Percentiles rank a stretch among this genome's conserved stretches.
Conservation (phyloP, 2,797 vertebrate genomes). For the Philypnodon macrostomus region DNA sequence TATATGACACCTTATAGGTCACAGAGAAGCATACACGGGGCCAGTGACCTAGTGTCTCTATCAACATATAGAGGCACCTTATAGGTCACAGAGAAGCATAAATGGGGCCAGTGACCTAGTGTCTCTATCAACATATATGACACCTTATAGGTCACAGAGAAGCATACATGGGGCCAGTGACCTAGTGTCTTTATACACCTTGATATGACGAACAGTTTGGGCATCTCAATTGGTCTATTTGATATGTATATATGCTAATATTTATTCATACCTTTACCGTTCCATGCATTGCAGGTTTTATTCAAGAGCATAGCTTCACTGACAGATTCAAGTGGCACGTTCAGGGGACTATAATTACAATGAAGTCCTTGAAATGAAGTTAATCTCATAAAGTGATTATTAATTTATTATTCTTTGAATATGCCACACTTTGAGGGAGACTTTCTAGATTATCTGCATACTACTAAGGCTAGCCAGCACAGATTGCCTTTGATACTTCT, state of each 20-base stretch:
- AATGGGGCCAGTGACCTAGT: no score
- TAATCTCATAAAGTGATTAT: slow-evolving; percentile 1
- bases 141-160: neutral
- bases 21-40: no score
- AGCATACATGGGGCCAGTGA: neutral
- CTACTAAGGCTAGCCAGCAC: neutral
- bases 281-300: no score
- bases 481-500: neutral
- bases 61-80: no score
- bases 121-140: no score
- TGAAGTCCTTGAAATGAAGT: neutral
- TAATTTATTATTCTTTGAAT: neutral
- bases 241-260: neutral
- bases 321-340: neutral
- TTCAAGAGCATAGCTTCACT: neutral
- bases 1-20: no score
- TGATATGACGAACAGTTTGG: no score
- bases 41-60: no score
- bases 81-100: no score
- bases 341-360: neutral
- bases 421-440: neutral
- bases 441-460: neutral
- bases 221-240: neutral
- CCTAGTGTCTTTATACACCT: no score
- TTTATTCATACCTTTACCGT: no score